Conservation (phyloP, 2,797 vertebrate species). For the Coccyzus lansbergi region DNA sequence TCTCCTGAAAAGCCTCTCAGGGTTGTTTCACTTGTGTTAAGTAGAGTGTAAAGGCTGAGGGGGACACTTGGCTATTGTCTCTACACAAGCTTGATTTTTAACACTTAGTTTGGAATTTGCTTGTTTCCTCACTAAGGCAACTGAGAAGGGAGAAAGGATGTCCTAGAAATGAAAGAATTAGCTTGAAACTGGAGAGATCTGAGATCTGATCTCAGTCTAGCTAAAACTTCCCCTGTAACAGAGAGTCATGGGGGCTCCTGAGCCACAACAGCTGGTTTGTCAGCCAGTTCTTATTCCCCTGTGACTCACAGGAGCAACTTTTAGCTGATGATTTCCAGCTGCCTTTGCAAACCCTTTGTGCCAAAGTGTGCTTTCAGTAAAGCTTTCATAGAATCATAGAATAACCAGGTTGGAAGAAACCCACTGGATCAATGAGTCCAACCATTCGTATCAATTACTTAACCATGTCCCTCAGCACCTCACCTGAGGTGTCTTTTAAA, state of each 20-base stretch:
- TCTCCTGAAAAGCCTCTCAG: not conserved
- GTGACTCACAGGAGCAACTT: not conserved
- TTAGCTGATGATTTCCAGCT: conserved; percentile 14
- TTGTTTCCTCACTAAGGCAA: not conserved
- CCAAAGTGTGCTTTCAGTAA: not conserved
- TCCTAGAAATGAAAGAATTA: not conserved
- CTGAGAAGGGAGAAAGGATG: not conserved
- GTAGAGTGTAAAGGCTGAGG: not conserved
- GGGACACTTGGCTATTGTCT: not conserved
- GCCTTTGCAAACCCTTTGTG: not conserved
- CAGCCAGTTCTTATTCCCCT: too few species aligned
- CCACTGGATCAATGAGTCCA: too few species aligned
- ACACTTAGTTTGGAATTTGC: not conserved
- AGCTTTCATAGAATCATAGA: too few species aligned
- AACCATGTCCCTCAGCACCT: too few species aligned
- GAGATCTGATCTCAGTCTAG: not conserved
- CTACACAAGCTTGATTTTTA: not conserved
- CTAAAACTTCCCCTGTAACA: not conserved
- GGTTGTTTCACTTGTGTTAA: not conserved
- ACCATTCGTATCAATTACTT: too few species aligned
- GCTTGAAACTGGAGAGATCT: not conserved
- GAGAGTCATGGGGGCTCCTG: not conserved
- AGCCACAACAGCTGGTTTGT: too few species aligned
- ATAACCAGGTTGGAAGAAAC: too few species aligned
- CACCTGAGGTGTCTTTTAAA: too few species aligned